Evolutionary conservation across 2,113 vertebrate genomes (phyloP).

Genomic region (Antigone vipio): DNA sequence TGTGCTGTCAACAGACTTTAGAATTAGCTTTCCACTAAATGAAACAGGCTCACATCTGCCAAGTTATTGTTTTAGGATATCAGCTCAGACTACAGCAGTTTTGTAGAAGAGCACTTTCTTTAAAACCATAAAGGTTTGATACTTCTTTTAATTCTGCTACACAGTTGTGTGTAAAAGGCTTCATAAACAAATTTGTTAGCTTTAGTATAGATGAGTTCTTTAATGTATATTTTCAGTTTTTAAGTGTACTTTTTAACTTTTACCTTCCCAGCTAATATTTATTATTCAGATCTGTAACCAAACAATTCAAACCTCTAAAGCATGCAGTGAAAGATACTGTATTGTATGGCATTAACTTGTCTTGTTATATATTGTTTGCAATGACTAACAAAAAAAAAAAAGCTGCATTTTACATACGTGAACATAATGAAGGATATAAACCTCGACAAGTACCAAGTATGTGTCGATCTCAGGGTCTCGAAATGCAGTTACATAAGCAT

Average conservation of each 20-base stretch:
- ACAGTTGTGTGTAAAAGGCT: background rate
- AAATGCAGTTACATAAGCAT: background rate
- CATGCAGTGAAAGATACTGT: background rate
- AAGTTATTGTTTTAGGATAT: background rate
- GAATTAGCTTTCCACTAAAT: background rate
- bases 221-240: background rate
- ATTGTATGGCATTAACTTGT: background rate
- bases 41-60: background rate
- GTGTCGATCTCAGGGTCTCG: background rate
- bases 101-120: background rate
- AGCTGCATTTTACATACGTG: background rate
- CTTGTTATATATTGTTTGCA: background rate
- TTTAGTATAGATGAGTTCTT: background rate
- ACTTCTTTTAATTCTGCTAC: background rate
- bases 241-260: background rate
- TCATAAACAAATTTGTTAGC: background rate
- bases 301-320: background rate
- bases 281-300: background rate
- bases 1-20: background rate
- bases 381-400: background rate
- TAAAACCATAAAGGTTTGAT: background rate
- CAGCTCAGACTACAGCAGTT: background rate
- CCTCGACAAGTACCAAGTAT: background rate
- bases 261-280: background rate
- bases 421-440: background rate